Base-by-base conservation (phyloP, 2,888 invertebrate genomes). In the Campoplex nolae region DNA sequence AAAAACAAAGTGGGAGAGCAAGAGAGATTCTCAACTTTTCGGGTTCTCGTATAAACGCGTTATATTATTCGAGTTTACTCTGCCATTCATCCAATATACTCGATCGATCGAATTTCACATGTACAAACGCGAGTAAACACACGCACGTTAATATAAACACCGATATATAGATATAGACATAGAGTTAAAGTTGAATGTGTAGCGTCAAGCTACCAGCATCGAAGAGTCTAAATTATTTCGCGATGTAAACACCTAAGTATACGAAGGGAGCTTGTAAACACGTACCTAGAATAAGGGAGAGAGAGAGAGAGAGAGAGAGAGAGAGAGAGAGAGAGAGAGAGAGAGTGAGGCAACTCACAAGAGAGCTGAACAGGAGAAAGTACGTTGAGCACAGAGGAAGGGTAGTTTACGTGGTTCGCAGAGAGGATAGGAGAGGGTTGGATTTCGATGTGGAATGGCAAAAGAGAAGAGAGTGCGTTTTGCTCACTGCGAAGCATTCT, bases 211-310 rank as follows among this genome's bases (percentile, higher is more conserved):
- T 78, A 82, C 87, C 86, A 87, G 87, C 88, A 87, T 86, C 83
- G 78, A 70, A 77, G 32, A 84, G 51, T 73, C 88, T 91, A 89
- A 91, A 92, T 92, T 90, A 92, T 92, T 92, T 91, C 89, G 85
- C 88, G 90, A 88, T 89, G 92, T 90, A 91, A 92, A 92, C 91
- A 91, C 88, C 89, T 89, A 91, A 91, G 91, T 91, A 88, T 87
- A 90, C 90, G 89, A 86, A 86, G 88, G 68, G 67, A 87, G 89
- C 89, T 75, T 81, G 89, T 90, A 91, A 89, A 90, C 90, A 90
- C 88, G 87, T 85, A 85, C 78, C 80, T 79, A 77, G 48, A 62
- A 38, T 23, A 79, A 70, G 65, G 71, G 70, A 54, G 58, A 7
- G 67, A 76, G 74, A 11, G 45, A 58, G 70, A 70, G 78, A 23